Evolutionary conservation across 64 coral and sea anemone species (phyloP).

Genomic region (Astreopora myriophthalma): DNA sequence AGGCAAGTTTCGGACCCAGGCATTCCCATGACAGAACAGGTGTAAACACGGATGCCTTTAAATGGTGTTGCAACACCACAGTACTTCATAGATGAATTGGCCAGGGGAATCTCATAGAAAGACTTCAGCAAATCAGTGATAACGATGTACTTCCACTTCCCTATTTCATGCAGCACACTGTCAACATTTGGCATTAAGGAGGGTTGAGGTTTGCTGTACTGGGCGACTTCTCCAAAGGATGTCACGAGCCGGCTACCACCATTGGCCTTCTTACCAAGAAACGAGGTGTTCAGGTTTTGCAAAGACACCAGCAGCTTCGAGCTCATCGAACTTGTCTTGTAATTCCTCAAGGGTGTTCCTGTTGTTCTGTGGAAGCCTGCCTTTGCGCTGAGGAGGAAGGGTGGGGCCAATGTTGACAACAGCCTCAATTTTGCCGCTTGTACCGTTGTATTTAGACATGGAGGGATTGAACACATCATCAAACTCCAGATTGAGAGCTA

Average conservation of each 20-base stretch:
- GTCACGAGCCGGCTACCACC: background rate
- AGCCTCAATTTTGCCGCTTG: too few relatives aligned
- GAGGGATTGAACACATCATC: too few relatives aligned
- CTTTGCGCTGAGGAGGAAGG: constrained; percentile 28
- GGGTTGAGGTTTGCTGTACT: constrained; percentile 42
- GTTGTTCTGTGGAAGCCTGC: constrained; percentile 42
- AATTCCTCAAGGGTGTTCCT: constrained; percentile 26
- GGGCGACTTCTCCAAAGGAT: constrained; percentile 43
- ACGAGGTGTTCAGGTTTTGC: constrained; percentile 9
- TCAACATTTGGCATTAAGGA: background rate
- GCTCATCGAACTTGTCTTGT: constrained; percentile 9
- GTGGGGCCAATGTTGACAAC: too few relatives aligned
- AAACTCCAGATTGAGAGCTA: too few relatives aligned
- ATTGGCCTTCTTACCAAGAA: constrained; percentile 10
- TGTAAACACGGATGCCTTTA: too few relatives aligned
- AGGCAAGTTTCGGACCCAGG: too few relatives aligned
- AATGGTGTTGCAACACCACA: too few relatives aligned
- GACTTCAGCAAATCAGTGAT: constrained; percentile 16
- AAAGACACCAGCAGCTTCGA: constrained; percentile 22
- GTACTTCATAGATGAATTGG: too few relatives aligned
- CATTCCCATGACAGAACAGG: too few relatives aligned
- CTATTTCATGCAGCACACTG: background rate
- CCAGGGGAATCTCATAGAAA: too few relatives aligned
- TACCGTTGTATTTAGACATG: too few relatives aligned
- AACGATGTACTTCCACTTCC: background rate